A percentile compares a stretch with the other conserved stretches of the same genome.
Conservation (phyloP, 1,140 invertebrate species). For the Brachionus sp. region DNA sequence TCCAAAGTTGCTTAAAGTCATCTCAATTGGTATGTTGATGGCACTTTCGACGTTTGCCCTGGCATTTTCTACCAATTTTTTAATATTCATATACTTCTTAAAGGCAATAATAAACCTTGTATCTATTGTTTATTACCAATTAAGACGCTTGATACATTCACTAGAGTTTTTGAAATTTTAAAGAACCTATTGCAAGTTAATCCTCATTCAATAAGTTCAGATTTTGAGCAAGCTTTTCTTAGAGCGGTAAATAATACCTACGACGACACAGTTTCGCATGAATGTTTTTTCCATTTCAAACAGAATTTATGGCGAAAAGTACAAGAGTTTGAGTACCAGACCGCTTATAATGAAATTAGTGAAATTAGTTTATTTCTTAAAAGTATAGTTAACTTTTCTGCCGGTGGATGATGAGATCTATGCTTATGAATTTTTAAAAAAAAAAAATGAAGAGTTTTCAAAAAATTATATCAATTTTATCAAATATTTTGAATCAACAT, state of each 20-base stretch:
- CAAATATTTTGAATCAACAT: background rate
- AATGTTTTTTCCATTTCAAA: background rate
- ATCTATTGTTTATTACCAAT: background rate
- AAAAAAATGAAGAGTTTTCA: background rate
- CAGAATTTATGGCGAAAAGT: background rate
- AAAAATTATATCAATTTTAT: background rate
- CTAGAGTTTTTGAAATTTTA: background rate
- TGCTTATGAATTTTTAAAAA: background rate
- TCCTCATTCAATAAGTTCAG: background rate
- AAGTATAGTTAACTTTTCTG: background rate
- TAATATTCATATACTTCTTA: background rate
- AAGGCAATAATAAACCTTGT: background rate
- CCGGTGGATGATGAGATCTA: background rate
- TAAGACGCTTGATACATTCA: background rate
- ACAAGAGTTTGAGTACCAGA: background rate
- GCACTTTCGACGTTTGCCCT: background rate
- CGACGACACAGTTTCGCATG: background rate
- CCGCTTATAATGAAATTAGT: background rate
- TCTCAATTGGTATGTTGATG: background rate
- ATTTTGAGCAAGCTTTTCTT: background rate
- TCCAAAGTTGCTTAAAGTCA: background rate
- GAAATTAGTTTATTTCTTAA: background rate
- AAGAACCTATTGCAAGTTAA: background rate
- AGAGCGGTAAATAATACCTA: background rate
- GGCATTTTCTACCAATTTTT: background rate